A percentile compares a stretch with the other conserved stretches of the same genome.
These are phyloP conservation scores for Reticulitermes speratus DNA, from an alignment of 1,140 invertebrate species.

Conservation along the genomic window DNA sequence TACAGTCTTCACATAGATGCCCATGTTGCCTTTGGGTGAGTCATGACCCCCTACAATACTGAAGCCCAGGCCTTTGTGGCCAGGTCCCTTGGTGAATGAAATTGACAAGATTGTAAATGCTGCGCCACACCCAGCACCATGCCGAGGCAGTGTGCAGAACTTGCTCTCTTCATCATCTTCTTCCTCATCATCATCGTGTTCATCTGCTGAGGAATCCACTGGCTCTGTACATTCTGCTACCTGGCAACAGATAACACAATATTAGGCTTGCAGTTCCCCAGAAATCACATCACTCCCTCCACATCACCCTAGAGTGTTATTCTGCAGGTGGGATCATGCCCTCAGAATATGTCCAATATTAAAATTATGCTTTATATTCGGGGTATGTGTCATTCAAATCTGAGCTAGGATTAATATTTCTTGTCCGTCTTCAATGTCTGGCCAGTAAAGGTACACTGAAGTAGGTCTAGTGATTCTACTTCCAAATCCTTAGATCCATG, in stretches of 20 bases:
- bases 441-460: no score
- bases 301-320: no score
- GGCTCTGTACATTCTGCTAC: not conserved
- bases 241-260: not conserved
- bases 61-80: slow-evolving; percentile 85
- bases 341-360: no score
- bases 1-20: slow-evolving; percentile 89
- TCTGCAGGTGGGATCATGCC: no score
- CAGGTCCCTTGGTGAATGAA: slow-evolving; percentile 76
- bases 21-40: slow-evolving; percentile 84
- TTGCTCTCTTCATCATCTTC: slow-evolving; percentile 51
- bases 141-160: slow-evolving; percentile 54
- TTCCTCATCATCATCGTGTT: slow-evolving; percentile 46
- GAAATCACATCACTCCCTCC: no score
- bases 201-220: not conserved
- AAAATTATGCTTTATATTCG: no score
- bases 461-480: no score
- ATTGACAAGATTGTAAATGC: slow-evolving; percentile 55
- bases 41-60: slow-evolving; percentile 89
- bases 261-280: no score
- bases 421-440: no score
- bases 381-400: no score
- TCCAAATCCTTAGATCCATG: no score
- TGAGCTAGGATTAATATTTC: no score
- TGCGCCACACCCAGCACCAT: slow-evolving; percentile 45